Conservation (phyloP, 2,888 invertebrate genomes). For the Heliconius aoede region DNA sequence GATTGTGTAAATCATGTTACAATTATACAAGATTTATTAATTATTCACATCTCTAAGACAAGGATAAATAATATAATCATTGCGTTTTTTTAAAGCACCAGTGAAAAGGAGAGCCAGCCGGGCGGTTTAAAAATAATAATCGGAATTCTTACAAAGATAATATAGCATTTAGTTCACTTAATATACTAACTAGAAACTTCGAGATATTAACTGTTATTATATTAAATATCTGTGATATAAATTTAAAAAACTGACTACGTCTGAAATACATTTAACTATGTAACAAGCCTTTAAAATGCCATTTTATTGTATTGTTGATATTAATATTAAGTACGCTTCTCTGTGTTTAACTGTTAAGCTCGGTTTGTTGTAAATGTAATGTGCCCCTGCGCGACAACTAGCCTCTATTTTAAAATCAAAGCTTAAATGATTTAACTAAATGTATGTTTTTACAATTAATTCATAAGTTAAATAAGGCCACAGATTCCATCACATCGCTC, state of each 20-base stretch:
- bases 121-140: neutral
- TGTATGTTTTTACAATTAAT: slow-evolving; percentile 20
- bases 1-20: slow-evolving; percentile 33
- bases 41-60: slow-evolving; percentile 28
- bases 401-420: neutral
- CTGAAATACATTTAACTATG: too few relatives aligned
- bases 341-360: too few relatives aligned
- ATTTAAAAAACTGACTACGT: too few relatives aligned
- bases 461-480: slow-evolving; percentile 37
- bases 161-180: too few relatives aligned
- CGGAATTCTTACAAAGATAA: neutral
- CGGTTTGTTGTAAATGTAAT: too few relatives aligned
- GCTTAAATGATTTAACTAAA: neutral
- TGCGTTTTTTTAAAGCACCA: neutral
- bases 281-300: too few relatives aligned
- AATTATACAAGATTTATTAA: slow-evolving; percentile 21
- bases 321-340: too few relatives aligned
- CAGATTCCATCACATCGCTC: slow-evolving; percentile 41
- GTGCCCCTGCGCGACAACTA: too few relatives aligned
- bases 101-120: neutral
- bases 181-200: too few relatives aligned
- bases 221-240: too few relatives aligned
- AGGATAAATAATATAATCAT: slow-evolving; percentile 9
- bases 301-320: too few relatives aligned
- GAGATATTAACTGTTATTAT: too few relatives aligned